Percentiles rank a stretch among this genome's conserved stretches.
Conservation (phyloP, 2,113 vertebrate species). For the Cariama cristata region DNA sequence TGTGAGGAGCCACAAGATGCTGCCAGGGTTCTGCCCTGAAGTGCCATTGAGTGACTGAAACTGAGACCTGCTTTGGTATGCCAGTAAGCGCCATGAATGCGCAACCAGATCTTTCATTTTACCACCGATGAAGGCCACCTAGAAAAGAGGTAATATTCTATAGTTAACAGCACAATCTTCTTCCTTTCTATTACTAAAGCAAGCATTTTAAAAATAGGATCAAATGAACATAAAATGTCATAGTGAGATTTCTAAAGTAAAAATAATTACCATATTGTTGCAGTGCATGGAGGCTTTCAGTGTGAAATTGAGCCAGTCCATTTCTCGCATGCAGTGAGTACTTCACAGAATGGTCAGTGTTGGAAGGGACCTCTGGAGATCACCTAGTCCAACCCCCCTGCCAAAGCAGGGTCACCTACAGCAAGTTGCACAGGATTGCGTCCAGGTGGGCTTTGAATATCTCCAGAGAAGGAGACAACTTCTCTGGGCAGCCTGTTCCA, state of each 20-base stretch:
- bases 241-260: conserved; percentile 2
- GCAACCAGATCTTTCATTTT: not conserved
- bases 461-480: too few species aligned
- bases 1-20: not conserved
- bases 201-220: conserved; percentile 41
- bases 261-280: conserved; percentile 19
- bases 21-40: not conserved
- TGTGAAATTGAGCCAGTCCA: not conserved
- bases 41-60: not conserved
- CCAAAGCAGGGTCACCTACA: too few species aligned
- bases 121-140: not conserved
- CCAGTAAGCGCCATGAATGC: not conserved
- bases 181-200: not conserved
- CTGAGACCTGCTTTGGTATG: not conserved
- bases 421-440: too few species aligned
- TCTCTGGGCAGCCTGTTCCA: too few species aligned
- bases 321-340: not conserved
- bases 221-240: conserved; percentile 39
- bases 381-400: too few species aligned
- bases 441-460: too few species aligned
- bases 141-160: not conserved
- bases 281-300: not conserved
- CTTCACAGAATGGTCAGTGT: not conserved
- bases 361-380: too few species aligned
- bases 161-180: not conserved